Percentiles rank a stretch among this genome's conserved stretches.
These are phyloP conservation scores for Orthonyx spaldingii DNA, from an alignment of 2,113 vertebrate species.

Conservation along the genomic window DNA sequence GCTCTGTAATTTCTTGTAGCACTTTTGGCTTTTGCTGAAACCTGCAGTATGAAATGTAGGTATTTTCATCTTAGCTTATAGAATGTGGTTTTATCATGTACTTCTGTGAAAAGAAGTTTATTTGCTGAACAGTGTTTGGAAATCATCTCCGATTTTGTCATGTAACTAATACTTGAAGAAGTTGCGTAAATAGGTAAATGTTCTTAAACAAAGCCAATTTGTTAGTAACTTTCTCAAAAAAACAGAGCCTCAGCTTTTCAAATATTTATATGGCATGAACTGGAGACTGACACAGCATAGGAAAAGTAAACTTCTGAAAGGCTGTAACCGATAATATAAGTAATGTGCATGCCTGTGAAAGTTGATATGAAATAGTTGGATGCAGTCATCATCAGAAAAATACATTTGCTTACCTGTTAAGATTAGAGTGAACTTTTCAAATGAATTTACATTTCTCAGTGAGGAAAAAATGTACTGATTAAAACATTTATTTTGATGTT, in stretches of 20 bases:
- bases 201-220: background rate
- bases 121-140: background rate
- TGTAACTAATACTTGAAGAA: background rate
- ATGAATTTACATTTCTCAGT: background rate
- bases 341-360: background rate
- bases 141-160: background rate
- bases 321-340: background rate
- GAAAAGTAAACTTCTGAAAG: background rate
- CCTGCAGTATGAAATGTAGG: background rate
- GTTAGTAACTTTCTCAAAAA: background rate
- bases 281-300: background rate
- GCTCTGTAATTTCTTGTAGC: background rate
- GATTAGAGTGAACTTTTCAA: background rate
- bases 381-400: background rate
- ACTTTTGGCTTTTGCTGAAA: background rate
- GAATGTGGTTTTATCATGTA: background rate
- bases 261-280: background rate
- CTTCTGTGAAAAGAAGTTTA: background rate
- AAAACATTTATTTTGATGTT: background rate
- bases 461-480: background rate
- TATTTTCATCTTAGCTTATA: background rate
- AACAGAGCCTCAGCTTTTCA: background rate
- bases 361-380: background rate
- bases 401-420: background rate
- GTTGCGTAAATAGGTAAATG: background rate